Evolutionary conservation across 1,140 invertebrate species (phyloP).

Genomic region (Gryon sp.): DNA sequence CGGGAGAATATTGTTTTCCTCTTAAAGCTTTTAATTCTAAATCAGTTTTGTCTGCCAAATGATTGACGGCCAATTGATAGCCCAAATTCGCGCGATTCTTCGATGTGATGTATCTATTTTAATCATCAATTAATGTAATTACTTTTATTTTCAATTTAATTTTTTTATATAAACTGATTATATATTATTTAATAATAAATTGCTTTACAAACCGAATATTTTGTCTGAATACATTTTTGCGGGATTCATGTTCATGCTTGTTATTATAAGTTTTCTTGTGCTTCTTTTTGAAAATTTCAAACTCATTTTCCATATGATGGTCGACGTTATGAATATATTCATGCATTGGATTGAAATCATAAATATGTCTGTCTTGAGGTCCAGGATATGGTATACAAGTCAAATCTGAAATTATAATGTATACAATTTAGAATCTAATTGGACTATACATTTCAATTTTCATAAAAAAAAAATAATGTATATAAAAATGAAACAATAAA

Average conservation of each 20-base stretch:
- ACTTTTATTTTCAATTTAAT: no score
- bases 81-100: conserved; percentile 88
- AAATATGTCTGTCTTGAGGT: conserved; percentile 87
- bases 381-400: conserved; percentile 92
- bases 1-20: conserved; percentile 85
- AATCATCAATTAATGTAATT: conserved; percentile 16
- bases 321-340: conserved; percentile 90
- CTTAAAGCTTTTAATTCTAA: conserved; percentile 89
- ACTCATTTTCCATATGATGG: conserved; percentile 87
- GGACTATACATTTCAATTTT: no score
- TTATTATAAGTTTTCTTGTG: conserved; percentile 86
- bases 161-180: no score
- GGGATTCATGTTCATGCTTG: conserved; percentile 83
- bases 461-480: conserved; percentile 2
- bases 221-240: conserved; percentile 92
- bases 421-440: background rate
- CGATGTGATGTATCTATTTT: conserved; percentile 88
- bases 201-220: conserved; percentile 85
- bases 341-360: conserved; percentile 95
- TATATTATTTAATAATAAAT: no score
- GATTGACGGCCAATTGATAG: conserved; percentile 90
- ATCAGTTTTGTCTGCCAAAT: conserved; percentile 91
- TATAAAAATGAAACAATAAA: background rate
- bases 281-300: conserved; percentile 86
- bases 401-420: conserved; percentile 80